These are phyloP conservation scores for Leuciscus idus DNA, from an alignment of 2,113 vertebrate species.

Conservation along the genomic window DNA sequence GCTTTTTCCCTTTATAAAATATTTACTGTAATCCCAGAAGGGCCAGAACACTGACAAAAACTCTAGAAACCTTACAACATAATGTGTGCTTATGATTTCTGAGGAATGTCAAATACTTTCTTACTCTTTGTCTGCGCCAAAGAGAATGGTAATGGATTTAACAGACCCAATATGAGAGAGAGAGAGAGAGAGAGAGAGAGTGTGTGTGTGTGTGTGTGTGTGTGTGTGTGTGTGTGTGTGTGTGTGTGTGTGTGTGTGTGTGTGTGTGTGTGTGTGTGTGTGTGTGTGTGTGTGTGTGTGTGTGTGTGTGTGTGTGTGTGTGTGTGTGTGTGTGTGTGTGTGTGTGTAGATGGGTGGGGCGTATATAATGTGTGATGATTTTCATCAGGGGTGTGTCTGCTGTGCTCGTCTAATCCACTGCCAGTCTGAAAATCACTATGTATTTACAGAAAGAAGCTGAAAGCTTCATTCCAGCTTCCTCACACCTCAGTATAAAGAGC, in stretches of 20 bases:
- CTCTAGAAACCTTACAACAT: not conserved
- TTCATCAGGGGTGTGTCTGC: conserved; percentile 32
- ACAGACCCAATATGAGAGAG: conserved; percentile 22
- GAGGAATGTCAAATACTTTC: conserved; percentile 20
- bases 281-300: not conserved
- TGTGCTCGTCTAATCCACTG: conserved; percentile 25
- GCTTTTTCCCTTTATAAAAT: not conserved
- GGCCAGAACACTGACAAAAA: not conserved
- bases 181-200: too few relatives aligned
- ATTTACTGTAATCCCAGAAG: not conserved
- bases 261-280: conserved; percentile 19
- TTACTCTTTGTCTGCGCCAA: conserved; percentile 10
- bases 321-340: not conserved
- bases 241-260: conserved; percentile 24
- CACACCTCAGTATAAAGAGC: conserved; percentile 2
- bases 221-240: not conserved
- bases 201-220: conserved; percentile 12
- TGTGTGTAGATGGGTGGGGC: conserved; percentile 20
- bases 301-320: not conserved
- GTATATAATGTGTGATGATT: conserved; percentile 6
- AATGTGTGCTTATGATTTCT: not conserved
- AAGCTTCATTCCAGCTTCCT: conserved; percentile 1
- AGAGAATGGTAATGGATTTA: conserved; percentile 48
- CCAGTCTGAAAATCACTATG: conserved; percentile 32
- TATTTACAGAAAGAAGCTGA: conserved; percentile 22